A percentile compares a stretch with the other conserved stretches of the same genome.
Conservation (phyloP, 2,888 invertebrate species). For the Nemurella pictetii region DNA sequence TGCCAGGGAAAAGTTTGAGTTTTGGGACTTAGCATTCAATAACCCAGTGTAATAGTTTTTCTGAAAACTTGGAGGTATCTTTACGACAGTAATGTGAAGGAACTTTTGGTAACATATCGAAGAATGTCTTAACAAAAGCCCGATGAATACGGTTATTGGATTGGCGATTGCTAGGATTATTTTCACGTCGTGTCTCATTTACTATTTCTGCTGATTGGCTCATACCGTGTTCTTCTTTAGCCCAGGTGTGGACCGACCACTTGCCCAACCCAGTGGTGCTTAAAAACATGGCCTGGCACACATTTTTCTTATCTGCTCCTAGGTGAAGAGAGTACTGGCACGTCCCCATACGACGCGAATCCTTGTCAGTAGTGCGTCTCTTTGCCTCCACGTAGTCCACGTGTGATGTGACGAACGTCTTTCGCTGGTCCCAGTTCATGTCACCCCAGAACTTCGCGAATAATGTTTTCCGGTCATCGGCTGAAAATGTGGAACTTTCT, state of each 20-base stretch:
- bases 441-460: constrained; percentile 14
- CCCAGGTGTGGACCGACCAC: constrained; percentile 29
- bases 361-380: not conserved
- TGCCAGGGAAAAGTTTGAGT: too few species aligned
- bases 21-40: too few species aligned
- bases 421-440: constrained; percentile 24
- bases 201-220: not conserved
- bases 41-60: too few species aligned
- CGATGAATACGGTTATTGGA: not conserved
- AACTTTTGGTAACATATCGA: not conserved
- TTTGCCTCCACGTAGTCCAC: not conserved
- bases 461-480: not conserved
- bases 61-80: constrained; percentile 40
- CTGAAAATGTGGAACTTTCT: not conserved
- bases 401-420: constrained; percentile 6
- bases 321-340: constrained; percentile 23
- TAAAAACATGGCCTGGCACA: constrained; percentile 27
- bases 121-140: not conserved
- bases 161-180: not conserved
- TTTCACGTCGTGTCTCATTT: not conserved
- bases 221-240: constrained; percentile 21
- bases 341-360: not conserved
- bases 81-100: constrained; percentile 44
- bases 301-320: constrained; percentile 4
- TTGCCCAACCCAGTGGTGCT: constrained; percentile 22